A percentile compares a stretch with the other conserved stretches of the same genome.
Conservation (phyloP, 2,888 invertebrate genomes). For the Amblyjoppa proteus region DNA sequence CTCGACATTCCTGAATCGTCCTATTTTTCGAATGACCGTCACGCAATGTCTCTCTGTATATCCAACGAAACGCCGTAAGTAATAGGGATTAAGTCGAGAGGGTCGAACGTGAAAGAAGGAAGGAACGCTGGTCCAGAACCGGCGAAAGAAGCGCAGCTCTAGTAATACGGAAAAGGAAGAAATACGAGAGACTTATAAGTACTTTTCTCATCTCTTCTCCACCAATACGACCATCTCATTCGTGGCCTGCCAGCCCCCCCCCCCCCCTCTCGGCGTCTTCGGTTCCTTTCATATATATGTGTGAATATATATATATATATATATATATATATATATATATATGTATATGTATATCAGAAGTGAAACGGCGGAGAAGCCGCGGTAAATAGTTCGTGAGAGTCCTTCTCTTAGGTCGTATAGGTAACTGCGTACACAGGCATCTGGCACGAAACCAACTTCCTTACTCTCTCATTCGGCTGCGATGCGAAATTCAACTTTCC, state of each 20-base stretch:
- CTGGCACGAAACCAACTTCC: constrained; percentile 62
- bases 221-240: constrained; percentile 40
- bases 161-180: constrained; percentile 10
- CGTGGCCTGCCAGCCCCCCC: background rate
- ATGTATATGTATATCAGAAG: constrained; percentile 1
- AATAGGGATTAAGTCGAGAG: constrained; percentile 8
- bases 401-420: constrained; percentile 53
- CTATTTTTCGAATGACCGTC: background rate
- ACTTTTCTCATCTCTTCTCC: constrained; percentile 48
- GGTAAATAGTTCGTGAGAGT: constrained; percentile 63
- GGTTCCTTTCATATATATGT: constrained; percentile 7
- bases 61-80: background rate
- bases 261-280: background rate
- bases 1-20: background rate
- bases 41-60: background rate
- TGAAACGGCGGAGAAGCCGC: constrained; percentile 50
- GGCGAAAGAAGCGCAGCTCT: background rate
- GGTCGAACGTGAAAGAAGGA: background rate
- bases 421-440: constrained; percentile 62
- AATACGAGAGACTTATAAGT: constrained; percentile 27
- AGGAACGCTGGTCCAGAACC: background rate
- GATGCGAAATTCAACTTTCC: constrained; percentile 65
- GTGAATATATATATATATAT: background rate
- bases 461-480: constrained; percentile 44
- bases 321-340: constrained; percentile 5